Base-by-base conservation (phyloP, 2,113 vertebrate genomes). In the Syngnathus floridae region DNA sequence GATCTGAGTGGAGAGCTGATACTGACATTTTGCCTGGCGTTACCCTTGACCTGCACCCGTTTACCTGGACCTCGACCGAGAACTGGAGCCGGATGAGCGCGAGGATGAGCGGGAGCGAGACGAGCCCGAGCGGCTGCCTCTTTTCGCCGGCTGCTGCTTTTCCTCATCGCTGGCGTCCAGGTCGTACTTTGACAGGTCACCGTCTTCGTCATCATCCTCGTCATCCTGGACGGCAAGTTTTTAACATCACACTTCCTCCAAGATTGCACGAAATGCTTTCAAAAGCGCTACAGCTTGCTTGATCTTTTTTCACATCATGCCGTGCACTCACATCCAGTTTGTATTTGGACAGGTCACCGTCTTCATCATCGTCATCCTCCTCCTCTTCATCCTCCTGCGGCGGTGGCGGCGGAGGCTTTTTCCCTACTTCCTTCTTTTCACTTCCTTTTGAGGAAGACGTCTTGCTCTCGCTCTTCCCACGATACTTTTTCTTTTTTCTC, bases 41-140 rank as follows among this genome's bases (percentile, higher is more conserved):
- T 94, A 97, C 97, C 97, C 96, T 96, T 93, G 96, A 95, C 94
- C 95, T 98, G 95, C 92, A 95, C 95, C 95, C 95, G 93, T 98
- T 99, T 98, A 98, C 97, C 97, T 99, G 95, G 96, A 99, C 96
- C 95, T 96, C 87, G 96, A 99, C 96, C 95, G 95, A 86, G 95
- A 97, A 90, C 94, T 95, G 88, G 96, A 98, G 80, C 93, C 94
- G 84, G 95, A 98, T 46, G 86, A 88, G 67, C 63, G 84, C 0
- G 84, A 85, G 75, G 93, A 94, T 56, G 96, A 96, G 58, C 89
- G 92, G 6, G 94, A 95, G 56, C 76, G 92, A 51, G 95, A 95
- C n/a, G 96, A 98, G 41, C 88, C 93, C 1, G 97, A 96, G n/a
- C 73, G 91, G 81, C 94, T 95, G 76, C 90, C 90, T 83, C 92